phyloP scores from a whole-genome alignment of 2,797 vertebrate species.

The Hafferia zeledoni region DNA sequence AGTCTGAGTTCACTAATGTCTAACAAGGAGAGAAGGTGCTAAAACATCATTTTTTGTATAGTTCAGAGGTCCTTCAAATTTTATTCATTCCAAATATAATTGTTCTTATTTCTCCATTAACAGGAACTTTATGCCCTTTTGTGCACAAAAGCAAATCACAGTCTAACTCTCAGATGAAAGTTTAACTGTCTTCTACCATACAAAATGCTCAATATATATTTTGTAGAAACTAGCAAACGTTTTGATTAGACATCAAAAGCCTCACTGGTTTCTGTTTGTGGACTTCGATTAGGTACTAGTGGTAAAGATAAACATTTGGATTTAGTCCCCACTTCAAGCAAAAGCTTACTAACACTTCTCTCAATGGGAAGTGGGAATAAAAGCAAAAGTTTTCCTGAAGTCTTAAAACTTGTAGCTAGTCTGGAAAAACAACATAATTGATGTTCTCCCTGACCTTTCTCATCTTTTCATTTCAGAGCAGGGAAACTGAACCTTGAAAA shows the following conservation, averaged over 20 bases:
- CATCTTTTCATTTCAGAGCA: conserved; percentile 7
- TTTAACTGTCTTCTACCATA: not conserved
- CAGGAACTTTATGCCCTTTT: not conserved
- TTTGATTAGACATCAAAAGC: not conserved
- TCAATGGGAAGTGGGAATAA: not conserved
- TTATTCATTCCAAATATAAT: not conserved
- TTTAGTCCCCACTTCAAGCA: not conserved
- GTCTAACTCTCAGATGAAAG: not conserved
- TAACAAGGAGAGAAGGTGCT: not conserved
- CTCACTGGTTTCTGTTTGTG: not conserved
- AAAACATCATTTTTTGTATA: not conserved
- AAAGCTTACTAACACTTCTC: not conserved
- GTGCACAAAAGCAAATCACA: not conserved
- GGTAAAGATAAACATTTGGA: not conserved
- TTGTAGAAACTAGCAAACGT: not conserved
- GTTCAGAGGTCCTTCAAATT: not conserved
- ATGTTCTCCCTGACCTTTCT: conserved; percentile 26
- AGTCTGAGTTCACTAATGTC: not conserved
- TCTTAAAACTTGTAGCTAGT: not conserved
- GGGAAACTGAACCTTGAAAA: not conserved
- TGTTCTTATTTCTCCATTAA: not conserved
- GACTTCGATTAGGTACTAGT: not conserved
- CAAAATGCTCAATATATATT: not conserved
- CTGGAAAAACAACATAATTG: not conserved
- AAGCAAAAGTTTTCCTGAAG: conserved; percentile 2